phyloP scores from a whole-genome alignment of 2,113 vertebrate species.

The Melanerpes aurifrons region DNA sequence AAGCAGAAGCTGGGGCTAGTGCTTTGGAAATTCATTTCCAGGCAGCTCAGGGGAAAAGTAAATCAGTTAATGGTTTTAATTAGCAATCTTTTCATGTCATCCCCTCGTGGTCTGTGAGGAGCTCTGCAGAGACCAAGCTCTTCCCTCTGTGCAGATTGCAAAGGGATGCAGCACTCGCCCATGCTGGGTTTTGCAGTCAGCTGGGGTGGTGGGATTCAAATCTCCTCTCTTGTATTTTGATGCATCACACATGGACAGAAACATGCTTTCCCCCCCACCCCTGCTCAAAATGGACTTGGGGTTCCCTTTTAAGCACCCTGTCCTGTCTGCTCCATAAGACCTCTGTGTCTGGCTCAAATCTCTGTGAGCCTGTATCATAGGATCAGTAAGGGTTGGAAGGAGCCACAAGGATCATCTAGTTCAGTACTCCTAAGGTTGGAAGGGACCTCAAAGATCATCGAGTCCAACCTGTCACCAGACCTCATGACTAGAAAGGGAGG shows the following conservation, averaged over 20 bases:
- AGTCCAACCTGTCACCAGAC: no score
- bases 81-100: slow-evolving; percentile 6
- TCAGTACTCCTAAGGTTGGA: no score
- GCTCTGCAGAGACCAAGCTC: neutral
- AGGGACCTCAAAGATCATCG: no score
- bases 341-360: neutral
- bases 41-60: neutral
- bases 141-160: neutral
- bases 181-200: neutral
- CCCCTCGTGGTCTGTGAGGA: neutral
- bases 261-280: neutral
- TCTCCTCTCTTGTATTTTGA: neutral
- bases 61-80: slow-evolving; percentile 32
- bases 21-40: neutral
- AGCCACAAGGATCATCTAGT: no score
- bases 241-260: neutral
- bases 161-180: neutral
- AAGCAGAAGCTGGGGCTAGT: neutral
- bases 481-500: no score
- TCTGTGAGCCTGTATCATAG: neutral
- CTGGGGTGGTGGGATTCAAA: neutral
- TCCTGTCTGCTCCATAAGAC: neutral
- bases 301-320: neutral
- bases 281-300: neutral
- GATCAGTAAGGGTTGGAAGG: no score